Evolutionary conservation across 2,797 vertebrate genomes (phyloP), one percentile per base, ranked within the genome.

Genomic region (Erpetoichthys calabaricus): DNA sequence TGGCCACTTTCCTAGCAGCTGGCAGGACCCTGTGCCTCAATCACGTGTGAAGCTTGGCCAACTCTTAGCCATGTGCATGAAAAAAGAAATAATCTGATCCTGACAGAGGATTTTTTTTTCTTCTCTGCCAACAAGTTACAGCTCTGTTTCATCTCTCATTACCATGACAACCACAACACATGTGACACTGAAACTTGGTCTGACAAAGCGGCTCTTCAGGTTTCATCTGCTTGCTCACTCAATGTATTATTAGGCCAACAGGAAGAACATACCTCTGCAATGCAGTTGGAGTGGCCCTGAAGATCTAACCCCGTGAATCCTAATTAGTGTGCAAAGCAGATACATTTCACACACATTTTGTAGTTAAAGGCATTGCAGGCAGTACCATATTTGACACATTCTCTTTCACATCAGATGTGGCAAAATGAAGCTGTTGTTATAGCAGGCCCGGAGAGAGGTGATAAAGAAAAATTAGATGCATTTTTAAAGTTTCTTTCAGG

Each of bases 91-190:
- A 25, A 25, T 25, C 25, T 25, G 25, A 25, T 25, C 25, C 25
- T 25, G 25, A 25, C 25, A 25, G 25, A 25, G 25, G 25, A 25
- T 25, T 25, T 25, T 25, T n/a, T 25, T 25, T 25, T 25, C 25
- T 25, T 25, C 1, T 25, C 25, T 25, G 25, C 25, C 25, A 25
- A 25, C 53, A 42, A 41, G 25, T 54, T 44, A 7, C 4, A 69
- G 62, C 63, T 61, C 54, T 8, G 56, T 44, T 58, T 69, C 45
- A 59, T 62, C 56, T 66, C 44, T 25, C 7, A 72, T 64, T 51
- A 57, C 57, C 59, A 60, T 59, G 47, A 68, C 56, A 62, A 57
- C 67, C 56, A 45, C 52, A 56, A 62, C 59, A 61, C 63, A 41
- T 58, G 51, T 42, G 66, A 45, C 41, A 3, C 41, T 54, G 42